Conservation (phyloP, 2,888 invertebrate species). For the Machimus rusticus region DNA sequence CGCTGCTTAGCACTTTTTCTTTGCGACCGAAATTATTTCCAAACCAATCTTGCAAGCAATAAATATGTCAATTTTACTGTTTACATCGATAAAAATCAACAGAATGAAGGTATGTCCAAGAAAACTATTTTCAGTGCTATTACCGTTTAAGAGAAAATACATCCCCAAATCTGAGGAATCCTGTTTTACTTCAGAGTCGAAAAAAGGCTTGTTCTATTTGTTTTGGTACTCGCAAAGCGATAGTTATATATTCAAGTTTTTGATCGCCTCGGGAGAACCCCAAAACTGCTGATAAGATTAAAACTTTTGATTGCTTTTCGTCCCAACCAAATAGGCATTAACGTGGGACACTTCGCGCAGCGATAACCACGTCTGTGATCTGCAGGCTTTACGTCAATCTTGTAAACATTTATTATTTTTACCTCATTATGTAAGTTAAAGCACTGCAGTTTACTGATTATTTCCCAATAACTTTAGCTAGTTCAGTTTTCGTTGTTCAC, state of each 20-base stretch:
- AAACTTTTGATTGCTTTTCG: background rate
- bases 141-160: background rate
- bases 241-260: background rate
- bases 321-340: background rate
- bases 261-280: background rate
- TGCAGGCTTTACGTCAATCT: background rate
- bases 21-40: background rate
- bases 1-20: background rate
- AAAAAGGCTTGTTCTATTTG: background rate
- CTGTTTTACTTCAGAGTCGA: background rate
- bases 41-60: background rate
- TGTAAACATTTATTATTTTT: background rate
- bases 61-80: constrained; percentile 11
- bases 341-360: background rate
- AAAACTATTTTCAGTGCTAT: background rate
- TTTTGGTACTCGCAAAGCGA: background rate
- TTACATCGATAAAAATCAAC: background rate
- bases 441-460: background rate
- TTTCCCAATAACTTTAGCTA: background rate
- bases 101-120: background rate
- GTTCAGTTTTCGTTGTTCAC: background rate
- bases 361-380: background rate
- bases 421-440: background rate
- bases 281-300: background rate
- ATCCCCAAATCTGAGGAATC: background rate